Conservation (phyloP, 2,888 invertebrate genomes). For the Nebria brevicollis region DNA sequence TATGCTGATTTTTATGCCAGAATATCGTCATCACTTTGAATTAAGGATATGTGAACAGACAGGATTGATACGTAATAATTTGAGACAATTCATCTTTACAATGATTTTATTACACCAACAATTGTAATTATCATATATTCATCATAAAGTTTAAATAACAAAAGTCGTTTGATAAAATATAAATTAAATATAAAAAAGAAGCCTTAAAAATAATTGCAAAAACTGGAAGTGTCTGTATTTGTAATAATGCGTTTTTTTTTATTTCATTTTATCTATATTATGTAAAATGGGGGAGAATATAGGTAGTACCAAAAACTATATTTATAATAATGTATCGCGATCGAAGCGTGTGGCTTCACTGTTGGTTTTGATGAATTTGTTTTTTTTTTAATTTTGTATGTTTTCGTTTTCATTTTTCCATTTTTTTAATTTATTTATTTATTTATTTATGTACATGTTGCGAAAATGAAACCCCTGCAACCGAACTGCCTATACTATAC, state of each 20-base stretch:
- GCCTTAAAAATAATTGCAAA: conserved; percentile 54
- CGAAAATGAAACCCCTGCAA: conserved; percentile 35
- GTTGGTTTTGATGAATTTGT: conserved; percentile 22
- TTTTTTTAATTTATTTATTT: not conserved
- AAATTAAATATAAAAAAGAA: conserved; percentile 60
- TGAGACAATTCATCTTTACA: conserved; percentile 51
- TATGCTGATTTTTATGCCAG: not conserved
- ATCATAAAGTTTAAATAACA: conserved; percentile 63
- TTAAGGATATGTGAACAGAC: not conserved
- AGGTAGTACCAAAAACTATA: conserved; percentile 40
- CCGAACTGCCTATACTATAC: conserved; percentile 42
- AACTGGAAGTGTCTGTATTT: conserved; percentile 42
- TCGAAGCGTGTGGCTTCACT: conserved; percentile 26
- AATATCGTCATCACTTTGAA: not conserved
- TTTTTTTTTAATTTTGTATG: not conserved
- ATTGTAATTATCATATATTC: conserved; percentile 64
- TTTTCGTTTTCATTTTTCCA: not conserved
- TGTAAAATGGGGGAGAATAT: conserved; percentile 3
- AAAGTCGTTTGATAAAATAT: conserved; percentile 62
- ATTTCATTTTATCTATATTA: conserved; percentile 12
- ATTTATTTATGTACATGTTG: conserved; percentile 19
- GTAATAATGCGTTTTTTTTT: conserved; percentile 18
- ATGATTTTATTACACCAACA: conserved; percentile 65
- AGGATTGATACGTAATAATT: not conserved
- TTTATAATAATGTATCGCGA: conserved; percentile 18